Evolutionary conservation across 2,113 vertebrate species (phyloP), one percentile per base, ranked within the genome.

Genomic region (Mus pahari): DNA sequence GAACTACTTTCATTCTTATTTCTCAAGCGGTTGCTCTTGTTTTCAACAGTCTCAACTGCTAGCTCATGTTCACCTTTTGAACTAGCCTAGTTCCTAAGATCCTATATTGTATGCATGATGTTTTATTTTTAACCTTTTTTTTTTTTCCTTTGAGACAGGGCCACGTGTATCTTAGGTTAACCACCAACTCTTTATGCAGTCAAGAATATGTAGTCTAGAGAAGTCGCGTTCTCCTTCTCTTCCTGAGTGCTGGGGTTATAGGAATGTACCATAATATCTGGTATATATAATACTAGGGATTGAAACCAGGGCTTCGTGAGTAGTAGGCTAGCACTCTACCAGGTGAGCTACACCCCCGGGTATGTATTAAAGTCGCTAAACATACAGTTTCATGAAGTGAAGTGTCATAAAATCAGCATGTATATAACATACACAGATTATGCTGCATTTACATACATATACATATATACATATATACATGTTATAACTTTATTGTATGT

Each of bases 11-110:
- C 45, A 39, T 87, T 71, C 22, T 24, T 55, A 55, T 26, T 50
- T 87, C 84, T 24, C 45, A 71, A 10, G 48, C 5, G 7, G 10
- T 22, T 19, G 11, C 58, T 26, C n/a, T 13, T 50, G 22, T 86
- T 95, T 91, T 31, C 24, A 91, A n/a, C 4, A 39, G 11, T 10
- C 36, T 22, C 53, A 70, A 78, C 20, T 62, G 14, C 55, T 66
- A 90, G 26, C 26, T 90, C 28, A 11, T 31, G 26, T 50, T 82
- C 73, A 70, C 75, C 78, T 95, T 81, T 94, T 42, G 66, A 86
- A 42, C 39, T 39, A 81, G 36, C 48, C 79, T 58, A 8, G 89
- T 88, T 92, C 53, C 26, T 64, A 87, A 92, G 93, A 70, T n/a
- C 53, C n/a, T 91, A 13, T 28, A 16, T 75, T 86, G 11, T 81